Percentiles rank a stretch among this genome's conserved stretches.
Conservation (phyloP, 1,140 invertebrate genomes). For the Cepaea nemoralis region DNA sequence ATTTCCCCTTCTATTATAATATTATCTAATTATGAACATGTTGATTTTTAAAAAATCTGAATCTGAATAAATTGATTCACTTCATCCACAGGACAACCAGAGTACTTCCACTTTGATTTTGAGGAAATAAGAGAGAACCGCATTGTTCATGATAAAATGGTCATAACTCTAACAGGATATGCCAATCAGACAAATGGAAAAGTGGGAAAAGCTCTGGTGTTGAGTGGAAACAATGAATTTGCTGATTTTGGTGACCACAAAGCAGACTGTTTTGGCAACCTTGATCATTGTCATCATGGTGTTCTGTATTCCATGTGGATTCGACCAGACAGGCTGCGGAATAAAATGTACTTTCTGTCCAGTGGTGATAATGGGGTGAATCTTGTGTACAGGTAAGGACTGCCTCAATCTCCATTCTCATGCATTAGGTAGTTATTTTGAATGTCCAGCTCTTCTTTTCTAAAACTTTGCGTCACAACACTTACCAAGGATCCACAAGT, state of each 20-base stretch:
- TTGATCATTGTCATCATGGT: constrained; percentile 65
- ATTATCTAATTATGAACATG: too few species aligned
- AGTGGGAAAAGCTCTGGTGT: constrained; percentile 57
- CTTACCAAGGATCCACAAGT: too few species aligned
- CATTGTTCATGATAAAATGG: constrained; percentile 51
- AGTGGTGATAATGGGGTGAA: constrained; percentile 65
- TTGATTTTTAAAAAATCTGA: too few species aligned
- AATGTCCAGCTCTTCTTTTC: too few species aligned
- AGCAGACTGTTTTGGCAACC: constrained; percentile 63
- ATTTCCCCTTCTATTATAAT: too few species aligned
- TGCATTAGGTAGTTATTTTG: too few species aligned
- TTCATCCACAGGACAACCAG: constrained; percentile 40
- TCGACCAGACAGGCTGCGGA: constrained; percentile 51
- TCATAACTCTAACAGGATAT: constrained; percentile 52
- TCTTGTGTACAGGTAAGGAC: constrained; percentile 31
- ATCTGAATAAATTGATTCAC: too few species aligned
- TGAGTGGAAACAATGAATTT: constrained; percentile 58
- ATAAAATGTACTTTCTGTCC: constrained; percentile 62
- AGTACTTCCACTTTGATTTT: constrained; percentile 33
- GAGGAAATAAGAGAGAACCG: constrained; percentile 32
- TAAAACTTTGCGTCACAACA: too few species aligned
- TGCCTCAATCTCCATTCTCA: too few species aligned
- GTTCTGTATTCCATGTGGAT: constrained; percentile 61
- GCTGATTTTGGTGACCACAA: constrained; percentile 60
- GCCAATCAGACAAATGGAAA: constrained; percentile 56